Evolutionary conservation across 2,888 invertebrate genomes (phyloP).

Genomic region (Sylvicola fuscatus): DNA sequence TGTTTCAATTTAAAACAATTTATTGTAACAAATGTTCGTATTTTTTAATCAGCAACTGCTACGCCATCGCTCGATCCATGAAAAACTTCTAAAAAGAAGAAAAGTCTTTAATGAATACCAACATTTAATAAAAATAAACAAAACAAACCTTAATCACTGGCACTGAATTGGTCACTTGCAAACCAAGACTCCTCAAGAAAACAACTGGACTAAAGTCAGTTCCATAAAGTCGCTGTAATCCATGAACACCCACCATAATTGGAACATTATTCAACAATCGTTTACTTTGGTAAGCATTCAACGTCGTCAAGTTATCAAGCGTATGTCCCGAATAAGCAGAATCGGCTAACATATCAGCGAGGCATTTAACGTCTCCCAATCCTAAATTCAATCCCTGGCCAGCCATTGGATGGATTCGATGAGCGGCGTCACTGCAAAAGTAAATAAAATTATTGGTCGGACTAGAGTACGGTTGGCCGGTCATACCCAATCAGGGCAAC

Average conservation of each 20-base stretch:
- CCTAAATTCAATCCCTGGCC: conserved; percentile 98
- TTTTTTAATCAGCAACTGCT: background rate
- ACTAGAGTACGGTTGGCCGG: conserved; percentile 4
- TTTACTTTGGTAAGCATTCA: conserved; percentile 64
- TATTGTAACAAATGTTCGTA: background rate
- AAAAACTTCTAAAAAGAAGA: conserved; percentile 7
- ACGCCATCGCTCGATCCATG: conserved; percentile 7
- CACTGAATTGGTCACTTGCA: conserved; percentile 60
- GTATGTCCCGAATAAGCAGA: conserved; percentile 52
- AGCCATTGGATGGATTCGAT: conserved; percentile 87
- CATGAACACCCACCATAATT: conserved; percentile 71
- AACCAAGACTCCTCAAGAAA: conserved; percentile 57
- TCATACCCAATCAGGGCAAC: conserved; percentile 71
- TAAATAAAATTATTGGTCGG: conserved; percentile 1
- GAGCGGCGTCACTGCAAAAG: conserved; percentile 53
- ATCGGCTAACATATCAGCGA: conserved; percentile 49
- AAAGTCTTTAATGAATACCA: background rate
- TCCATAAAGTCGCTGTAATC: conserved; percentile 64
- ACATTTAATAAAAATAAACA: background rate
- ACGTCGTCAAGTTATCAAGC: conserved; percentile 46
- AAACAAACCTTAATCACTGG: conserved; percentile 45
- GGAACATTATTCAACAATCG: conserved; percentile 77
- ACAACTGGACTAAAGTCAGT: conserved; percentile 53
- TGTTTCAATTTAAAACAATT: background rate
- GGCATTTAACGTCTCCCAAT: conserved; percentile 69